Percentiles rank a stretch among this genome's conserved stretches.
Conservation (phyloP, 2,113 vertebrate genomes). For the Paradoxurus hermaphroditus region DNA sequence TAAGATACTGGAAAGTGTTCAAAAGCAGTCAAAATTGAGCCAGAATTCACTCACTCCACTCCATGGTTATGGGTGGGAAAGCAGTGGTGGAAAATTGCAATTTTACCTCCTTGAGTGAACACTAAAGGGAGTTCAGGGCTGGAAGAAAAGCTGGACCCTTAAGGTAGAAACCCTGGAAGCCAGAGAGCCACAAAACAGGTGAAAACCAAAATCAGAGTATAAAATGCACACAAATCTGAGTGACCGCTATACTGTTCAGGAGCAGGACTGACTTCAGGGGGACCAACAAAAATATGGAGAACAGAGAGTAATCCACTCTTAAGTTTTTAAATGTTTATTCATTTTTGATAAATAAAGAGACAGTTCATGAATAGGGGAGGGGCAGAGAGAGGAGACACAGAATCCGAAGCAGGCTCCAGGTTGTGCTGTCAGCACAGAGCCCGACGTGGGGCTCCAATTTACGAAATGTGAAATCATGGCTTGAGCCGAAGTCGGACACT, state of each 20-base stretch:
- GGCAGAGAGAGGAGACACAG: too few relatives aligned
- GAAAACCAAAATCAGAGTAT: neutral
- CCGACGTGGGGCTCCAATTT: too few relatives aligned
- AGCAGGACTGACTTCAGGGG: neutral
- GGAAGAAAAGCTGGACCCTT: neutral
- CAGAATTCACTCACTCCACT: too few relatives aligned
- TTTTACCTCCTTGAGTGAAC: neutral
- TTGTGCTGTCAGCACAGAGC: too few relatives aligned
- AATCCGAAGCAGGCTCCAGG: too few relatives aligned
- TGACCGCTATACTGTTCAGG: neutral
- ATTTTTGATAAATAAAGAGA: too few relatives aligned
- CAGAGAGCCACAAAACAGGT: neutral
- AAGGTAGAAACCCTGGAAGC: neutral
- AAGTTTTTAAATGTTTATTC: too few relatives aligned
- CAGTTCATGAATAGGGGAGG: too few relatives aligned
- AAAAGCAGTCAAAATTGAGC: neutral
- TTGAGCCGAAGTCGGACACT: too few relatives aligned
- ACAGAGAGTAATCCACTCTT: neutral
- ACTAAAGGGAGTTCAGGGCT: neutral
- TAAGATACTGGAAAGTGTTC: neutral
- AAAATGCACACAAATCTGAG: neutral
- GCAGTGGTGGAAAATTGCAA: neutral
- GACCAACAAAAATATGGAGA: neutral
- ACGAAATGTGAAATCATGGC: too few relatives aligned
- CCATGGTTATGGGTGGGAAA: neutral